Conservation (phyloP, 2,888 invertebrate genomes). For the Lasioglossum villosulum region DNA sequence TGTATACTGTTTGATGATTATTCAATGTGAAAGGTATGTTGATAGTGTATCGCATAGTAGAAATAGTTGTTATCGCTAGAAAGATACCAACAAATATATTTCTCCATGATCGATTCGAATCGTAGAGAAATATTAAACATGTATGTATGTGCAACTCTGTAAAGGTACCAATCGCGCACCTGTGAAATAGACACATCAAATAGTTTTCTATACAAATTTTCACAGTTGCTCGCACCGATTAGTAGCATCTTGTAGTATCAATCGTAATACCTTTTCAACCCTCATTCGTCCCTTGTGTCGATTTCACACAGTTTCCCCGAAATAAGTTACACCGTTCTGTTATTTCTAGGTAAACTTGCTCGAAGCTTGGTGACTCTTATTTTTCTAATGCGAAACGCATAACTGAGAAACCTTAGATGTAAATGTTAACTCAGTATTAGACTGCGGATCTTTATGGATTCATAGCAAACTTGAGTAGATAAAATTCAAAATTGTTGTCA, state of each 20-base stretch:
- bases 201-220: background rate
- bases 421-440: too few relatives aligned
- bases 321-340: too few relatives aligned
- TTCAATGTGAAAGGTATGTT: constrained; percentile 51
- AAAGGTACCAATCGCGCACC: constrained; percentile 19
- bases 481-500: too few relatives aligned
- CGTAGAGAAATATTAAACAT: constrained; percentile 6
- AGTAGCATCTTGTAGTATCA: background rate
- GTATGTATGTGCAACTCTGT: constrained; percentile 15
- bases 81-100: constrained; percentile 16
- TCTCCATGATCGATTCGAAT: background rate
- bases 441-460: too few relatives aligned
- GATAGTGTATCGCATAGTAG: constrained; percentile 46
- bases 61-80: constrained; percentile 27
- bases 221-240: constrained; percentile 12
- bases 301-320: too few relatives aligned
- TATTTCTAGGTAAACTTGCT: too few relatives aligned
- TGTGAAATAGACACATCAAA: constrained; percentile 23
- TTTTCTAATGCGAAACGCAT: too few relatives aligned
- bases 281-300: too few relatives aligned
- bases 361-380: too few relatives aligned
- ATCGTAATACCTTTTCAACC: background rate
- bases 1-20: constrained; percentile 75
- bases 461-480: too few relatives aligned
- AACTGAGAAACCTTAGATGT: too few relatives aligned